phyloP scores from a whole-genome alignment of 2,113 vertebrate genomes.

The Dendrocopos noguchii region DNA sequence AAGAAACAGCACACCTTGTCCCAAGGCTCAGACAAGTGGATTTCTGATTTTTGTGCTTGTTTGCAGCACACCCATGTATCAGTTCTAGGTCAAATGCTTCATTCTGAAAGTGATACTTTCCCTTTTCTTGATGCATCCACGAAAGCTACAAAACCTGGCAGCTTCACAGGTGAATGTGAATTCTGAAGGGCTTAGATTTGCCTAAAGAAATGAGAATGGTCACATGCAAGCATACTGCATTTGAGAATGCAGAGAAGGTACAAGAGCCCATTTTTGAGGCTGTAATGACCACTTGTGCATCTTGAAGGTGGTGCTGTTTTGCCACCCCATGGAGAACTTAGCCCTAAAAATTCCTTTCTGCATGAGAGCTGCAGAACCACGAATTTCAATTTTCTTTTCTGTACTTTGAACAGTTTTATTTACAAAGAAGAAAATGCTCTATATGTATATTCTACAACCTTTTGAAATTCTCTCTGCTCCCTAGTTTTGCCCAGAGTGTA shows the following conservation, averaged over 20 bases:
- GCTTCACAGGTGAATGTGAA: not conserved
- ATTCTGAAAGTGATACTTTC: not conserved
- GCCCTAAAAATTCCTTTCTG: not conserved
- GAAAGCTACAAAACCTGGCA: not conserved
- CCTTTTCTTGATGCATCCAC: not conserved
- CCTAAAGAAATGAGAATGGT: not conserved
- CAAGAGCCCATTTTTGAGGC: not conserved
- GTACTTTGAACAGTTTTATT: not conserved
- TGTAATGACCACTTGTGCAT: not conserved
- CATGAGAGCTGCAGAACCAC: not conserved
- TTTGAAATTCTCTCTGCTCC: conserved; percentile 26
- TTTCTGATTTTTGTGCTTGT: not conserved
- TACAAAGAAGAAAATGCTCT: not conserved
- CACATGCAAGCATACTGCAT: not conserved
- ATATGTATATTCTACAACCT: not conserved
- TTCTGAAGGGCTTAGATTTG: not conserved
- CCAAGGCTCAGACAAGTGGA: not conserved
- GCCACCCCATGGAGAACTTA: not conserved
- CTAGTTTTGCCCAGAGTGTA: not conserved
- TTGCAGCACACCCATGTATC: not conserved
- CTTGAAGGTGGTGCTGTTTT: not conserved
- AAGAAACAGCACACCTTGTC: not conserved
- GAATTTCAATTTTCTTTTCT: not conserved
- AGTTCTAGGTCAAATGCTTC: not conserved
- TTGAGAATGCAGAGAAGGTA: not conserved